Percentiles rank a stretch among this genome's conserved stretches.
These are phyloP conservation scores for Clostera curtula DNA, from an alignment of 2,888 invertebrate genomes.

Conservation along the genomic window DNA sequence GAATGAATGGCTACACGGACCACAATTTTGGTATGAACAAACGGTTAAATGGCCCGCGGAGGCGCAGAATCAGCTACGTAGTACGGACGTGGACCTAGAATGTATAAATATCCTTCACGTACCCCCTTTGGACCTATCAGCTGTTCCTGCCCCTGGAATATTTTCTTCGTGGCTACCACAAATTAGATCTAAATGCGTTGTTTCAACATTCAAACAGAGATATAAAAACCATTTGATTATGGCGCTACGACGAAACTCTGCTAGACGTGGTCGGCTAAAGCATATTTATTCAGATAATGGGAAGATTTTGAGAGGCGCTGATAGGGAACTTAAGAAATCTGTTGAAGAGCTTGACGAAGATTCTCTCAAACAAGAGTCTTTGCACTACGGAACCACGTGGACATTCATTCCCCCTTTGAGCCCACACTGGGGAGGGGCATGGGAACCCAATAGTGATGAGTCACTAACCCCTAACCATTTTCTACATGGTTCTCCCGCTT, in stretches of 20 bases:
- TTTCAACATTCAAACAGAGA: constrained; percentile 2
- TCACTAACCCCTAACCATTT: constrained; percentile 13
- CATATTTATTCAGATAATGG: constrained; percentile 13
- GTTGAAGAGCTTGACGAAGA: constrained; percentile 1
- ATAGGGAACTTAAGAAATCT: constrained; percentile 4
- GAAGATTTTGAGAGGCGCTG: constrained; percentile 9
- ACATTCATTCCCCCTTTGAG: background rate
- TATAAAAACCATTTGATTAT: constrained; percentile 6
- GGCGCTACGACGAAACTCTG: constrained; percentile 9
- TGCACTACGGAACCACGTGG: constrained; percentile 3
- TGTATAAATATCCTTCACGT: background rate
- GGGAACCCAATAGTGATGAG: constrained; percentile 3
- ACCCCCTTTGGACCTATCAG: background rate
- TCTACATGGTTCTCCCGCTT: constrained; percentile 6
- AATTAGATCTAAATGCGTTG: background rate
- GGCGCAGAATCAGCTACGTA: background rate
- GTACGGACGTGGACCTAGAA: background rate
- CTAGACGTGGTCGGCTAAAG: constrained; percentile 8
- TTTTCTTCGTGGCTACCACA: constrained; percentile 6
- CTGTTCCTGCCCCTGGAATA: constrained; percentile 1
- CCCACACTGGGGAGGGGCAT: background rate
- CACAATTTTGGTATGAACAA: background rate
- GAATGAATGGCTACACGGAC: constrained; percentile 2
- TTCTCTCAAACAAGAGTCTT: background rate
- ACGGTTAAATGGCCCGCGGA: background rate